Evolutionary conservation across 2,797 vertebrate genomes (phyloP).

Genomic region (Acipenser transmontanus): DNA sequence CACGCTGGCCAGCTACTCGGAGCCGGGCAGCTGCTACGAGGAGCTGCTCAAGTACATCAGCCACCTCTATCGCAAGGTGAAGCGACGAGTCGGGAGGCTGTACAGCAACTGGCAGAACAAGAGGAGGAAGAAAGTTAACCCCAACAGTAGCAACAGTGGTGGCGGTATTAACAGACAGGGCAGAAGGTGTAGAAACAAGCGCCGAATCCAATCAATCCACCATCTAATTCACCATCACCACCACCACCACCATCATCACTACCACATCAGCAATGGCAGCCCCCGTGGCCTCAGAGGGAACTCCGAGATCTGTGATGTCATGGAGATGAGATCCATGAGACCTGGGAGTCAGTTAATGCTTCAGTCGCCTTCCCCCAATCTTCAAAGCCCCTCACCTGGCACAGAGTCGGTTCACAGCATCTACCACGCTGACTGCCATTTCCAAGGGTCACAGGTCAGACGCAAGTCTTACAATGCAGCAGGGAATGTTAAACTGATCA

Average conservation of each 20-base stretch:
- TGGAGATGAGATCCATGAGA: constrained; percentile 65
- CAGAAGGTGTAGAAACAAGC: constrained; percentile 16
- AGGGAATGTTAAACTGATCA: constrained; percentile 49
- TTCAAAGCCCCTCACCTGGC: constrained; percentile 37
- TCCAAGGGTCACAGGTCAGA: constrained; percentile 56
- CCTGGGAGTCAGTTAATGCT: constrained; percentile 46
- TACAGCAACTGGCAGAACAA: constrained; percentile 88
- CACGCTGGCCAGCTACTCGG: constrained; percentile 94
- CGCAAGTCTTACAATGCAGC: constrained; percentile 34
- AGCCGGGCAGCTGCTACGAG: constrained; percentile 93
- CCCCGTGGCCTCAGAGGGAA: constrained; percentile 46
- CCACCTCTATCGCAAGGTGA: constrained; percentile 87
- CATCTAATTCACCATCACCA: constrained; percentile 90
- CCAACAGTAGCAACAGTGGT: constrained; percentile 55
- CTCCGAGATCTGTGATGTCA: constrained; percentile 47
- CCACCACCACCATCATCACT: constrained; percentile 86
- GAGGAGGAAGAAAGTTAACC: constrained; percentile 80
- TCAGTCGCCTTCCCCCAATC: constrained; percentile 33
- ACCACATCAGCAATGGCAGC: constrained; percentile 82
- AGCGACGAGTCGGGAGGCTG: constrained; percentile 72
- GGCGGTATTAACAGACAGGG: constrained; percentile 36
- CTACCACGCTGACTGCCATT: constrained; percentile 73
- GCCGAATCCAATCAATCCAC: constrained; percentile 73
- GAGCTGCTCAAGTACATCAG: constrained; percentile 91
- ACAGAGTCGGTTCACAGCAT: constrained; percentile 66